Conservation (phyloP, 2,888 invertebrate genomes). For the Epinotia bilunana region DNA sequence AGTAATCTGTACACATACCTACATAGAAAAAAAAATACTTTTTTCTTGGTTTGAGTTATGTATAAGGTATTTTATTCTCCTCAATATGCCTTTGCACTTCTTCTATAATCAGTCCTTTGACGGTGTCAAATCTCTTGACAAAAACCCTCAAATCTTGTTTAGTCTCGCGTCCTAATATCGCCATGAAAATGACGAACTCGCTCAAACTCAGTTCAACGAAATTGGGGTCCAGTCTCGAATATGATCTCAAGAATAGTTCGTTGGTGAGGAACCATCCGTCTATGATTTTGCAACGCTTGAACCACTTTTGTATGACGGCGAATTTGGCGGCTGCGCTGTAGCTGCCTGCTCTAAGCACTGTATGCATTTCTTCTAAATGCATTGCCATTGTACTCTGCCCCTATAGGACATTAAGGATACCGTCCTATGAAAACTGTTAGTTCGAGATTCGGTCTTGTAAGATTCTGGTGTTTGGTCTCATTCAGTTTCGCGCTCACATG, state of each 20-base stretch:
- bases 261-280: slow-evolving; percentile 50
- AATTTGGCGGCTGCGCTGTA: slow-evolving; percentile 49
- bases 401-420: too few species aligned
- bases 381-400: slow-evolving; percentile 31
- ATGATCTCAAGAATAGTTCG: slow-evolving; percentile 48
- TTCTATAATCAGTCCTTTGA: slow-evolving; percentile 49
- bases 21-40: too few species aligned
- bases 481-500: too few species aligned
- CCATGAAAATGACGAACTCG: slow-evolving; percentile 56
- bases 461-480: too few species aligned
- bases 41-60: neutral
- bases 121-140: slow-evolving; percentile 49
- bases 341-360: slow-evolving; percentile 52
- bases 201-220: slow-evolving; percentile 51
- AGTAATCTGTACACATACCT: too few species aligned
- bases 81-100: slow-evolving; percentile 46
- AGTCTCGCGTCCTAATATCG: slow-evolving; percentile 54
- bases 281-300: slow-evolving; percentile 53
- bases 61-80: slow-evolving; percentile 23
- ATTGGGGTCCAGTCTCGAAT: slow-evolving; percentile 53
- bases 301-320: slow-evolving; percentile 55
- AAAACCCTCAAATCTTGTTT: slow-evolving; percentile 49
- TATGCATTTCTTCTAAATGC: slow-evolving; percentile 58
- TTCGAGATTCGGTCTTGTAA: too few species aligned
- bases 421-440: too few species aligned